Evolutionary conservation across 2,888 invertebrate genomes (phyloP).

Genomic region (Parnassius glacialis): DNA sequence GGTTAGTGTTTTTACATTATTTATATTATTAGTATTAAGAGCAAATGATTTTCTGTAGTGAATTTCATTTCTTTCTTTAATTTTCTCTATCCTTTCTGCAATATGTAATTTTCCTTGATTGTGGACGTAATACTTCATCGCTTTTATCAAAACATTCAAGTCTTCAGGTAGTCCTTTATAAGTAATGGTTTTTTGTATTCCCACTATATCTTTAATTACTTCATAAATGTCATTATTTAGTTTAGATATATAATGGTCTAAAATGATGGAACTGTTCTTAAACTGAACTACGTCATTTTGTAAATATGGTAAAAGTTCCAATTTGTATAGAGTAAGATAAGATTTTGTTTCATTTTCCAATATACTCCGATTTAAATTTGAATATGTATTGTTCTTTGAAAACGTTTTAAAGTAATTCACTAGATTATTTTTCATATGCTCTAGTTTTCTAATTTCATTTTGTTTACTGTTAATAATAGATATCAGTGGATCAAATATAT

Average conservation of each 20-base stretch:
- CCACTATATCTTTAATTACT: constrained; percentile 48
- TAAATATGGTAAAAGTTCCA: constrained; percentile 40
- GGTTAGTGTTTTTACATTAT: constrained; percentile 27
- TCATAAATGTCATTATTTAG: constrained; percentile 55
- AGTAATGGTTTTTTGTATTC: constrained; percentile 42
- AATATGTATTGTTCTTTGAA: constrained; percentile 31
- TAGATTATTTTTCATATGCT: constrained; percentile 46
- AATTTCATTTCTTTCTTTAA: constrained; percentile 22
- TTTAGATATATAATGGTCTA: constrained; percentile 46
- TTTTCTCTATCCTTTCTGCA: constrained; percentile 24
- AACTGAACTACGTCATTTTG: constrained; percentile 25
- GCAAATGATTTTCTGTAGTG: constrained; percentile 20
- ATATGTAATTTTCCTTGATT: constrained; percentile 33
- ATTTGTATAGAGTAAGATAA: constrained; percentile 41
- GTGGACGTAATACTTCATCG: constrained; percentile 51
- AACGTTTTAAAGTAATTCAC: constrained; percentile 38
- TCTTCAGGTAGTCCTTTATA: constrained; percentile 40
- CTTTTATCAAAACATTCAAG: constrained; percentile 43
- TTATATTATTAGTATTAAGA: constrained; percentile 12
- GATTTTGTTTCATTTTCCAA: constrained; percentile 25
- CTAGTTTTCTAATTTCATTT: constrained; percentile 49
- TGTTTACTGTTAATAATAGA: constrained; percentile 50
- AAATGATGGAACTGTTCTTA: constrained; percentile 32
- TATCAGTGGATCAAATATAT: constrained; percentile 44
- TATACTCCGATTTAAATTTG: constrained; percentile 20